Conservation (phyloP, 1,140 invertebrate species). For the Cylas formicarius region DNA sequence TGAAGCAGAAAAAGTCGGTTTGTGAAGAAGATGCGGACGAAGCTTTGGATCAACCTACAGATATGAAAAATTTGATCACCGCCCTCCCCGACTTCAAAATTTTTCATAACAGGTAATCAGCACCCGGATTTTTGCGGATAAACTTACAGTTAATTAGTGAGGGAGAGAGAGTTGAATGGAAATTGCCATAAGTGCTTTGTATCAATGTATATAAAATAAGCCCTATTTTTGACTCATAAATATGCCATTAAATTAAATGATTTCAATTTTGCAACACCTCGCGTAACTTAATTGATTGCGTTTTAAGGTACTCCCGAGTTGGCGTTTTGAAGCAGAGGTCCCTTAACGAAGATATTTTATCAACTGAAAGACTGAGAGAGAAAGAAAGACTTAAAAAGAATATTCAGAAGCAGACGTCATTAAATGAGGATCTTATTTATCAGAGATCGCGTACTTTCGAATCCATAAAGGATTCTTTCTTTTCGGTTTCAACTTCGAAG, state of each 20-base stretch:
- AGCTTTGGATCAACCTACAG: constrained; percentile 55
- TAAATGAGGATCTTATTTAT: constrained; percentile 80
- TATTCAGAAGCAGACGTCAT: constrained; percentile 80
- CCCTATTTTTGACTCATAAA: too few relatives aligned
- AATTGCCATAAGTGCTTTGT: too few relatives aligned
- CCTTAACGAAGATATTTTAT: constrained; percentile 84
- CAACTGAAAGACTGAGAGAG: constrained; percentile 69
- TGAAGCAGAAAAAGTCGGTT: constrained; percentile 74
- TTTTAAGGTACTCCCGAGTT: constrained; percentile 39
- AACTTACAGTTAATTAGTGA: too few relatives aligned
- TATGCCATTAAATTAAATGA: too few relatives aligned
- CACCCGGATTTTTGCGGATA: not conserved
- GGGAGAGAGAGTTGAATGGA: too few relatives aligned
- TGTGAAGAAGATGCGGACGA: constrained; percentile 61
- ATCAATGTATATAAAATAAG: too few relatives aligned
- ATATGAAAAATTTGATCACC: constrained; percentile 54
- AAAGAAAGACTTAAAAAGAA: constrained; percentile 76
- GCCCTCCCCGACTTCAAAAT: constrained; percentile 53
- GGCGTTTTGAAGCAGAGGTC: constrained; percentile 78
- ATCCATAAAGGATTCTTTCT: constrained; percentile 63
- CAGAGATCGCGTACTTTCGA: constrained; percentile 60
- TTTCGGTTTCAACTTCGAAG: constrained; percentile 65
- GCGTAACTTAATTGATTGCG: not conserved
- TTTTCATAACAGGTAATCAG: constrained; percentile 6
- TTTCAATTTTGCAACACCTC: not conserved